Evolutionary conservation across 2,113 vertebrate species (phyloP).

Genomic region (Dromas ardeola): DNA sequence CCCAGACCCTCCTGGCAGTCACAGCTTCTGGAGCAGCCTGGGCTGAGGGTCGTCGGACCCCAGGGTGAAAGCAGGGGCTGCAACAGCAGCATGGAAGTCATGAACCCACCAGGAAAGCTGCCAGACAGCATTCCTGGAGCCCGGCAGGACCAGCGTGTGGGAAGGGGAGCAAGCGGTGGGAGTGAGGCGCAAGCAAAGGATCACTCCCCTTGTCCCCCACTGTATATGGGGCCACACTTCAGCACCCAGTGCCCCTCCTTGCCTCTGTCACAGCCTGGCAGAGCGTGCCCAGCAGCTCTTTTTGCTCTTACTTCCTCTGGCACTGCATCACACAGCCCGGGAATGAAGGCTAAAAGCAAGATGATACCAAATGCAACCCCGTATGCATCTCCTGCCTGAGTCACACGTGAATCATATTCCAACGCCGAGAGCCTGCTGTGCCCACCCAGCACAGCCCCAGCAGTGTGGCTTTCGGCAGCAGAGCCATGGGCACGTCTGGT

Average conservation of each 20-base stretch:
- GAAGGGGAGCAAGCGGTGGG: neutral
- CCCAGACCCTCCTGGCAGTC: neutral
- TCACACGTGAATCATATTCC: neutral
- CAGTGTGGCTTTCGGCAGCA: neutral
- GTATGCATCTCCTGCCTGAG: neutral
- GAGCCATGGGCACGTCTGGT: neutral
- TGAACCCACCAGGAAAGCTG: neutral
- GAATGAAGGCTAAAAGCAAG: neutral
- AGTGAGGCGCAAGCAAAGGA: neutral
- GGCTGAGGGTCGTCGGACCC: no score
- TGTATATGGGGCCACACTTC: accelerated
- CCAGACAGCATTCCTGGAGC: neutral
- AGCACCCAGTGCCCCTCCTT: neutral
- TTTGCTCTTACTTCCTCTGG: neutral
- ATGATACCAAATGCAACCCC: neutral
- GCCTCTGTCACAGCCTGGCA: neutral
- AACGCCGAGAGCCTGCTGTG: neutral
- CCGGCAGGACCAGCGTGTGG: accelerated
- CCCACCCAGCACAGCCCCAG: neutral
- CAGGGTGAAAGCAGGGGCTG: neutral
- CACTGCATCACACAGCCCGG: neutral
- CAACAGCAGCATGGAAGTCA: neutral
- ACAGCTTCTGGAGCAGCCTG: neutral
- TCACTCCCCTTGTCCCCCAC: neutral
- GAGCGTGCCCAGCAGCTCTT: neutral